Evolutionary conservation across 2,113 vertebrate genomes (phyloP).

Genomic region (Etia nguti): DNA sequence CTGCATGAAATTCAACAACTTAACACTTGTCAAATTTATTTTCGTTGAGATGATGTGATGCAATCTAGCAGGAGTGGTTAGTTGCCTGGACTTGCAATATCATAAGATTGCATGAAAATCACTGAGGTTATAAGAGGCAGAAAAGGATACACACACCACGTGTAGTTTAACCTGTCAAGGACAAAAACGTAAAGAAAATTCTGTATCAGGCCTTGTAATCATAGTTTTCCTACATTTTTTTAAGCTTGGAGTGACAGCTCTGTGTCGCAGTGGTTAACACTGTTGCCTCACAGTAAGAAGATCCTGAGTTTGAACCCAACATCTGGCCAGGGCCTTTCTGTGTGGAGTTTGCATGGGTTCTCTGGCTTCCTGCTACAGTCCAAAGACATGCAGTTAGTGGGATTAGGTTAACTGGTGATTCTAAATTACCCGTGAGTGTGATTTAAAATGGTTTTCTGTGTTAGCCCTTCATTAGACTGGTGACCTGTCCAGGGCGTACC

Average conservation of each 20-base stretch:
- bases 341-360: neutral
- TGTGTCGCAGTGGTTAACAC: neutral
- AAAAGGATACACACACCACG: rapidly evolving
- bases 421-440: rapidly evolving
- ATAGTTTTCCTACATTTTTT: neutral
- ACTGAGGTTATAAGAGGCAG: neutral
- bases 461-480: neutral
- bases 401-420: neutral
- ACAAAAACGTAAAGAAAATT: neutral
- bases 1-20: no score
- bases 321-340: neutral
- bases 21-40: rapidly evolving
- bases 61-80: neutral
- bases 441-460: neutral
- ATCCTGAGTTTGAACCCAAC: neutral
- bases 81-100: neutral
- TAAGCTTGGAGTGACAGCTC: neutral
- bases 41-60: neutral
- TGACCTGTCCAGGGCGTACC: rapidly evolving
- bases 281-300: neutral
- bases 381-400: neutral
- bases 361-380: neutral
- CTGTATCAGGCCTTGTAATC: neutral
- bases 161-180: neutral
- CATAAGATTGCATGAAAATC: neutral